Percentiles rank a stretch among this genome's conserved stretches.
phyloP scores from a whole-genome alignment of 2,797 vertebrate genomes.

The Gadopsis bispinosus region DNA sequence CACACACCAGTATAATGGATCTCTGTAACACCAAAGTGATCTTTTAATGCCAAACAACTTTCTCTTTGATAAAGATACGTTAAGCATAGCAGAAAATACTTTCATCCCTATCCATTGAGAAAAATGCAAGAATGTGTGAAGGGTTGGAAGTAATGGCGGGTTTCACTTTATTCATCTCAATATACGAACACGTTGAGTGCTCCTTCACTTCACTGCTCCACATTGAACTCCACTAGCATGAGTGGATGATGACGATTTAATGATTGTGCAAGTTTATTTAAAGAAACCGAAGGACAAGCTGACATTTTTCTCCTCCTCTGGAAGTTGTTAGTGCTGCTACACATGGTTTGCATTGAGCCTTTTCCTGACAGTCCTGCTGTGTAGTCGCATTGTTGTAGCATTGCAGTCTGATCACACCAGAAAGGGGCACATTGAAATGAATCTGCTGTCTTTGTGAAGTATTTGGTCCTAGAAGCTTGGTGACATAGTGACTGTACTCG shows the following conservation, averaged over 20 bases:
- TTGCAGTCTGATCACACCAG: not conserved
- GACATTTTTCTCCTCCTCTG: not conserved
- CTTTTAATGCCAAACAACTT: not conserved
- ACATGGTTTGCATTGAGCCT: not conserved
- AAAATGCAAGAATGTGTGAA: not conserved
- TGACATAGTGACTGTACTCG: not conserved
- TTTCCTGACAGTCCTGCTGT: not conserved
- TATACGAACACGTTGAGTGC: not conserved
- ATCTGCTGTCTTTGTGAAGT: not conserved
- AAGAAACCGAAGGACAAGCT: not conserved
- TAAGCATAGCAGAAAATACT: not conserved
- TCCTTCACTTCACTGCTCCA: not conserved
- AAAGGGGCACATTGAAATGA: not conserved
- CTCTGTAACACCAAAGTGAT: not conserved
- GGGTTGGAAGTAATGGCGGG: not conserved
- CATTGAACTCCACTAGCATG: not conserved
- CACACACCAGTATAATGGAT: not conserved
- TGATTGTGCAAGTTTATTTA: constrained; percentile 3
- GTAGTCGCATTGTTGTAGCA: not conserved
- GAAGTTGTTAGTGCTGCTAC: not conserved
- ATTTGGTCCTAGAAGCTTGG: not conserved
- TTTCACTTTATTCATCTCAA: constrained; percentile 2
- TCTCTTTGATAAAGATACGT: not conserved
- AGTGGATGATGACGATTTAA: constrained; percentile 1
- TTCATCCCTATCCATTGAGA: not conserved